A percentile compares a stretch with the other conserved stretches of the same genome.
Conservation (phyloP, 2,113 vertebrate species). For the Catharus fuscescens region DNA sequence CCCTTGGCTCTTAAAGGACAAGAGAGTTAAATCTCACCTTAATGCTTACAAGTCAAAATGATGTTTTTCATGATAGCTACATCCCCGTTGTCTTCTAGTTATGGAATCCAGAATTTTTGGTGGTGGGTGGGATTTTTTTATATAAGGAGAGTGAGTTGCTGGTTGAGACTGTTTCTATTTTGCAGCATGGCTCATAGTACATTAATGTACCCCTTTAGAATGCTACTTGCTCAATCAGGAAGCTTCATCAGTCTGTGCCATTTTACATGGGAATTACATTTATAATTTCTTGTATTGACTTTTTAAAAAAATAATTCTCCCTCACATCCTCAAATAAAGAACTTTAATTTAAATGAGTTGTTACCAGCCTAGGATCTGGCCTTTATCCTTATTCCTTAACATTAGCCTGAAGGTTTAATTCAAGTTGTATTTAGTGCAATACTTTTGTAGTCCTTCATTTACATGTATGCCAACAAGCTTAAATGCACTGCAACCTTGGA, state of each 20-base stretch:
- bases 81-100: neutral
- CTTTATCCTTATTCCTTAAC: conserved; percentile 61
- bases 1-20: neutral
- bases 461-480: conserved; percentile 99
- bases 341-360: conserved; percentile 26
- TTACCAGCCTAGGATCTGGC: conserved; percentile 55
- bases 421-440: conserved; percentile 86
- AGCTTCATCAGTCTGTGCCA: neutral
- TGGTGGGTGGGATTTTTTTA: neutral
- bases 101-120: neutral
- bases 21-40: neutral
- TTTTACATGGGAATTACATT: conserved; percentile 24
- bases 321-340: conserved; percentile 27
- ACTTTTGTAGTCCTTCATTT: conserved; percentile 93
- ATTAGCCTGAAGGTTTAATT: conserved; percentile 80
- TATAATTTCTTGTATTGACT: conserved; percentile 5
- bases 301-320: neutral
- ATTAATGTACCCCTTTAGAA: neutral
- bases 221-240: neutral
- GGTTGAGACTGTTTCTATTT: neutral
- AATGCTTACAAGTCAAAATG: neutral
- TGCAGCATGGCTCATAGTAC: neutral
- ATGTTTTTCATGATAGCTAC: neutral
- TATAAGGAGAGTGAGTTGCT: neutral
- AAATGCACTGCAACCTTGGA: conserved; percentile 98